phyloP scores from a whole-genome alignment of 2,888 invertebrate species.

The Nyleta sp. region DNA sequence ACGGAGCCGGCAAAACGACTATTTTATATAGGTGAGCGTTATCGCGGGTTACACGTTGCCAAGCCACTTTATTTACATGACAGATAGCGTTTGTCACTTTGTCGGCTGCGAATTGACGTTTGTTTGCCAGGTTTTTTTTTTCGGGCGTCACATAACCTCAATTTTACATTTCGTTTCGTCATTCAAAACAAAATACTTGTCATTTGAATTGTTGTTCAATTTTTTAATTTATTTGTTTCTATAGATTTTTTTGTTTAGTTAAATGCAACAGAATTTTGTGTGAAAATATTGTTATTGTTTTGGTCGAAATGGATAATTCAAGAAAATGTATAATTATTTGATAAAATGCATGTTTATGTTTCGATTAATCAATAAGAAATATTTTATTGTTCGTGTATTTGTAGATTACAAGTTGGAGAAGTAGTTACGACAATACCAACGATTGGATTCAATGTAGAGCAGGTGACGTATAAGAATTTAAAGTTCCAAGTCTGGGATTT shows the following conservation, averaged over 20 bases:
- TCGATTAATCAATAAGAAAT: not conserved
- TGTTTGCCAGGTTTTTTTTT: not conserved
- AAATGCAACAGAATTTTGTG: no score
- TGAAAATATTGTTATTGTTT: no score
- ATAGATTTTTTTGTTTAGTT: no score
- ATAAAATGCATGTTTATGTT: no score
- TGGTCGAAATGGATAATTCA: no score
- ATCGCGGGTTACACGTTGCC: constrained; percentile 25
- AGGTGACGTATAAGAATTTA: constrained; percentile 99
- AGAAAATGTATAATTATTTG: no score
- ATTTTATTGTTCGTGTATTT: constrained; percentile 49
- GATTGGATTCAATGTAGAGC: constrained; percentile 99
- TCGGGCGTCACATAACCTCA: not conserved
- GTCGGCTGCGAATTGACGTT: not conserved
- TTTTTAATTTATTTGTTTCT: no score
- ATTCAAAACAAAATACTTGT: no score
- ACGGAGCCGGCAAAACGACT: constrained; percentile 99
- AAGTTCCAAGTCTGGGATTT: constrained; percentile 99
- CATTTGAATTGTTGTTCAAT: no score
- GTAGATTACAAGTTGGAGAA: constrained; percentile 96
- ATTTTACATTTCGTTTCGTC: no score
- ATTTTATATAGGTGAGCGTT: constrained; percentile 91
- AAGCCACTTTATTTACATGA: constrained; percentile 37
- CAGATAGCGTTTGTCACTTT: constrained; percentile 25
- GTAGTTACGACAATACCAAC: constrained; percentile 99